phyloP scores from a whole-genome alignment of 2,113 vertebrate genomes.

The Calcarius ornatus region DNA sequence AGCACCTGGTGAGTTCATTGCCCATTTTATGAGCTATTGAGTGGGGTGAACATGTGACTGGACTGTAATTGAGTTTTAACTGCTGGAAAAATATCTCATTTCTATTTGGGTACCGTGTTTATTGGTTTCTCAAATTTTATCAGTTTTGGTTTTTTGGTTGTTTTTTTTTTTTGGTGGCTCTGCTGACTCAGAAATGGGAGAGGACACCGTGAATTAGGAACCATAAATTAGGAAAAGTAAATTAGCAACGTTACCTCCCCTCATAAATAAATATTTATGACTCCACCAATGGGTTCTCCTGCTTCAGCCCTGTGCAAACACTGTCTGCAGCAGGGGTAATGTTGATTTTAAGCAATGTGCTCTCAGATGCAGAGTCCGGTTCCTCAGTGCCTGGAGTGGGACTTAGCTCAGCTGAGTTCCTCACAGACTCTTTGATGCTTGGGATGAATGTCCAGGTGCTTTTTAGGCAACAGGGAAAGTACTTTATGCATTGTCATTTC shows the following conservation, averaged over 20 bases:
- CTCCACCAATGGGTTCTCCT: not conserved
- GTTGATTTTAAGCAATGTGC: not conserved
- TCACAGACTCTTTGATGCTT: not conserved
- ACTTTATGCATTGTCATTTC: not conserved
- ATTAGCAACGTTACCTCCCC: not conserved
- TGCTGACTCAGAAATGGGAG: not conserved
- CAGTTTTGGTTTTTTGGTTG: not conserved
- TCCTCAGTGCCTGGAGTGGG: not conserved
- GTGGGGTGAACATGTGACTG: not conserved
- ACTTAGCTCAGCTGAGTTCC: not conserved
- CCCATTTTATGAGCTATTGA: not conserved
- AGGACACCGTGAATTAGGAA: not conserved
- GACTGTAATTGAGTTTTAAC: not conserved
- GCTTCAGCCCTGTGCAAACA: not conserved
- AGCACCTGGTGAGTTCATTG: not conserved
- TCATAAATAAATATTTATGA: not conserved
- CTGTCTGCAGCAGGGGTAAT: not conserved
- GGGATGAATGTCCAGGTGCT: not conserved
- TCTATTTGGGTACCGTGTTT: not conserved
- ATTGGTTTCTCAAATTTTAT: constrained; percentile 5
- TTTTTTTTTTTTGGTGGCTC: not conserved
- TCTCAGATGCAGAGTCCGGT: not conserved
- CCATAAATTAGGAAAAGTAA: not conserved
- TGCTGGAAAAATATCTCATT: not conserved
- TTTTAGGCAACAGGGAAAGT: not conserved